These are phyloP conservation scores for Terrapene triunguis DNA, from an alignment of 2,113 vertebrate genomes.

Conservation along the genomic window DNA sequence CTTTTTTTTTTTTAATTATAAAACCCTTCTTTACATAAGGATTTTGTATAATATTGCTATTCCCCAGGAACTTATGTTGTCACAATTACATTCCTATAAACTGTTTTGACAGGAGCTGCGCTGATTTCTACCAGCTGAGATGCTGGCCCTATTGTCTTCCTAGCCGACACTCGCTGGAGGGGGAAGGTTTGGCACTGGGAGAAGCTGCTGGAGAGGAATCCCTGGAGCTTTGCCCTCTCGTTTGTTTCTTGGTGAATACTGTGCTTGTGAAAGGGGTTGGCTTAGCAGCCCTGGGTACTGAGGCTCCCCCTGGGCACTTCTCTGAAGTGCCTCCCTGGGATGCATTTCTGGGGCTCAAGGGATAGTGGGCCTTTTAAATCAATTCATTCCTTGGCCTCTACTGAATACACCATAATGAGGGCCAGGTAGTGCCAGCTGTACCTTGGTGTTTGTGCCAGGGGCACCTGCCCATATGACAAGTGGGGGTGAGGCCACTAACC, in stretches of 20 bases:
- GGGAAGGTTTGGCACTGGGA: background rate
- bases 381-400: background rate
- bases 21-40: no score
- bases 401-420: background rate
- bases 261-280: background rate
- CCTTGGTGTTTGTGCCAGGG: background rate
- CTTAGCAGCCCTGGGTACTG: no score
- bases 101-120: background rate
- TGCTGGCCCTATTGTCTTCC: background rate
- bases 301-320: no score
- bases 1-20: no score
- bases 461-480: background rate
- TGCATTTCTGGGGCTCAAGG: background rate
- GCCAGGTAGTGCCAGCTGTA: background rate
- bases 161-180: background rate
- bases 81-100: no score
- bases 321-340: background rate
- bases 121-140: background rate
- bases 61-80: no score
- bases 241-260: background rate
- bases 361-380: background rate
- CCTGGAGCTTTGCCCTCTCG: background rate
- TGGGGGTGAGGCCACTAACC: no score
- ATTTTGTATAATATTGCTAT: no score
- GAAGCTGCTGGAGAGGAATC: background rate